Evolutionary conservation across 2,888 invertebrate species (phyloP), one percentile per base, ranked within the genome.

Genomic region (Eupithecia insigniata): DNA sequence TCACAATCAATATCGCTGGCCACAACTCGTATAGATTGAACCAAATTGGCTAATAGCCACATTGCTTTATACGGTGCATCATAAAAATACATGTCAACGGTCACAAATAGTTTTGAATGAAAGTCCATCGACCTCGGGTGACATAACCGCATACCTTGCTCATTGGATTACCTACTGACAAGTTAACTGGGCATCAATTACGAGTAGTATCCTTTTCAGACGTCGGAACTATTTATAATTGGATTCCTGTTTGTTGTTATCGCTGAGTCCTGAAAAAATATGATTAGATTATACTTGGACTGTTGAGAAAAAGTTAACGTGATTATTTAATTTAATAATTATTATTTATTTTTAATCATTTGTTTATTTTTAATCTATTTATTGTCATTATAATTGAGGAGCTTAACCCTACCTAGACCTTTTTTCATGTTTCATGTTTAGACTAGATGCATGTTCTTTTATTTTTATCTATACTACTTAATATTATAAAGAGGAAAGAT

Each of bases 181-280:
- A 85, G 82, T 83, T 84, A 86, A 88, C 86, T 84, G 84, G 76
- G 71, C 87, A 85, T 86, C 89, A 87, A 89, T 88, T 87, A 83
- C 83, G 73, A 70, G 76, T 72, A 73, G 64, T 64, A 36, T 36
- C 77, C 70, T 76, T 70, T 72, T 76, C 58, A 66, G 67, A 75
- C 60, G 64, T 72, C 73, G n/a, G 58, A 36, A 67, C 58, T 74
- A 39, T 64, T 64, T 64, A 58, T 75, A 75, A 79, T 75, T 77
- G 72, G 73, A 75, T 77, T 73, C 28, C 61, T 67, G 61, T 70
- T 73, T 71, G 36, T 68, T 74, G 73, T 76, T 76, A 74, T 69
- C 62, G 70, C 71, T 69, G 77, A 79, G 78, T 76, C 77, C 79
- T 67, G 73, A 76, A 71, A 75, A 77, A 76, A 75, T 75, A 73